Evolutionary conservation across 30 jellyfish, hydroid and myxozoan genomes (phyloP).

Genomic region (Sanderia malayensis): DNA sequence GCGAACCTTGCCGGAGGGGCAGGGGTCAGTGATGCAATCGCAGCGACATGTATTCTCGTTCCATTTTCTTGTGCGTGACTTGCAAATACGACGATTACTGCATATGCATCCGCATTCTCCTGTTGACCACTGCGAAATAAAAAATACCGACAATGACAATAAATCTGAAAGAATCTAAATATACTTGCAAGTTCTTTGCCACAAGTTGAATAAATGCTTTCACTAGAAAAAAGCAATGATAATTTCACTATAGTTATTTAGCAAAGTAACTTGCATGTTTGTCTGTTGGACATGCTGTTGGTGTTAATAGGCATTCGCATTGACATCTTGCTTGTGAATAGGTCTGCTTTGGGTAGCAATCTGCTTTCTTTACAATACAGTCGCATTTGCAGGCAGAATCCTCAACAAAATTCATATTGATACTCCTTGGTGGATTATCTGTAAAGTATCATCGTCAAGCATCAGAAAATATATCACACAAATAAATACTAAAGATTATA

Average conservation of each 20-base stretch:
- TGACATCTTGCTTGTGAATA: constrained; percentile 39
- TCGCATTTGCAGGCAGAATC: constrained; percentile 50
- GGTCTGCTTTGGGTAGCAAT: constrained; percentile 62
- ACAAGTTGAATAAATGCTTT: no score
- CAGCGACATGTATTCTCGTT: constrained; percentile 44
- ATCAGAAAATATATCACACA: no score
- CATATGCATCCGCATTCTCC: constrained; percentile 66
- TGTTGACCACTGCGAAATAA: constrained; percentile 54
- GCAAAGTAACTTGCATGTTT: constrained; percentile 47
- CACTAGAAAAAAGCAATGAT: no score
- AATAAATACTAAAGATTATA: no score
- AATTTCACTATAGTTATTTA: no score
- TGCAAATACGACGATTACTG: constrained; percentile 37
- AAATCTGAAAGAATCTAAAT: no score
- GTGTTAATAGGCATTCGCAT: constrained; percentile 43
- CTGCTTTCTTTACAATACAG: constrained; percentile 53
- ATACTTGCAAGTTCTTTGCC: no score
- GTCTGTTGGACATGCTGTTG: constrained; percentile 44
- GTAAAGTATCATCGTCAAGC: no score
- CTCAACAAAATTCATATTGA: no score
- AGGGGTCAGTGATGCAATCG: constrained; percentile 33
- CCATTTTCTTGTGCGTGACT: constrained; percentile 33
- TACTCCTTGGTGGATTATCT: no score
- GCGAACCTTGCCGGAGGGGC: constrained; percentile 44
- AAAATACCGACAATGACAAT: no score